phyloP scores from a whole-genome alignment of 2,113 vertebrate genomes.

The Turnix velox region DNA sequence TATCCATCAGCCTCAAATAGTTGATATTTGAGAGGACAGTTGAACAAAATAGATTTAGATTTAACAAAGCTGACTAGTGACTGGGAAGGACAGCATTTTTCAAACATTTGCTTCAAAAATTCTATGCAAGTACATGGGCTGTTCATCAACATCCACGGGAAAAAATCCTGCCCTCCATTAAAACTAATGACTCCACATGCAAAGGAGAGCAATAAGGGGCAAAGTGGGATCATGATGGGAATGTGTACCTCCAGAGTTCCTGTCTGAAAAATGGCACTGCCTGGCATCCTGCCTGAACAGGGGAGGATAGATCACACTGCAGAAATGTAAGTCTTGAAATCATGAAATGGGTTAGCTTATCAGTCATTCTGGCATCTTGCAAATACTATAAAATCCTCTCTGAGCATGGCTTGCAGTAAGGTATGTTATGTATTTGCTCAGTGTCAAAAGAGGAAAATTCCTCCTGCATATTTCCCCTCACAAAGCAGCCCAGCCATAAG shows the following conservation, averaged over 20 bases:
- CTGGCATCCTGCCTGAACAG: not conserved
- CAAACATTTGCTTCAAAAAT: not conserved
- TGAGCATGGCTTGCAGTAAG: not conserved
- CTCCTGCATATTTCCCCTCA: not conserved
- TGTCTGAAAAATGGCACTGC: not conserved
- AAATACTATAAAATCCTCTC: not conserved
- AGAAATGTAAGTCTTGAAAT: conserved; percentile 6
- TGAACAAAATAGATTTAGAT: not conserved
- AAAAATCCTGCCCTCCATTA: not conserved
- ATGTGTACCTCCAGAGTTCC: not conserved
- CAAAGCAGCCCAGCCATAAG: not conserved
- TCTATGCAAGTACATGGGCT: not conserved
- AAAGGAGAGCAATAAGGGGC: not conserved
- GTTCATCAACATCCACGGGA: not conserved
- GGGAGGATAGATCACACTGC: not conserved
- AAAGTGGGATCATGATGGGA: not conserved
- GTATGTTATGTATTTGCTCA: not conserved
- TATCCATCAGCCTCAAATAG: not conserved
- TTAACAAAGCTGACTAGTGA: not conserved
- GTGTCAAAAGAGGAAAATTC: not conserved
- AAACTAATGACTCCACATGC: not conserved
- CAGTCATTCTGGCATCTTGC: not conserved
- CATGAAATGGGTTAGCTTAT: conserved; percentile 7
- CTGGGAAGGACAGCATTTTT: not conserved
- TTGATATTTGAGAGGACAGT: not conserved